Percentiles rank a stretch among this genome's conserved stretches.
phyloP scores from a whole-genome alignment of 2,888 invertebrate genomes.

The Meteorus colon region DNA sequence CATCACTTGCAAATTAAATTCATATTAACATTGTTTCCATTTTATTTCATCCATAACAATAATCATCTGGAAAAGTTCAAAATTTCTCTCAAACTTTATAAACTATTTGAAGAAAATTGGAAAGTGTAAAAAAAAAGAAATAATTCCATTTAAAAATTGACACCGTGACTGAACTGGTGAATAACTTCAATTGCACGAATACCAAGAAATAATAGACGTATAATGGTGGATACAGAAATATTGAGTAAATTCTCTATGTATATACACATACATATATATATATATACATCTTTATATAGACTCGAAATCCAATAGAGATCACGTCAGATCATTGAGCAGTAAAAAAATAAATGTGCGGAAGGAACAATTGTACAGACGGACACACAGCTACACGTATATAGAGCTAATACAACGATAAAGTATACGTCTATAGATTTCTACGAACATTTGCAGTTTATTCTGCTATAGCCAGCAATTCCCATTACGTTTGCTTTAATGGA shows the following conservation, averaged over 20 bases:
- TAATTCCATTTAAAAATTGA: background rate
- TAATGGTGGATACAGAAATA: background rate
- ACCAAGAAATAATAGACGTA: background rate
- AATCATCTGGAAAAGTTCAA: too few species aligned
- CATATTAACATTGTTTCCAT: too few species aligned
- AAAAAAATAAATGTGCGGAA: slow-evolving; percentile 13
- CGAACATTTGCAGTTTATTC: slow-evolving; percentile 34
- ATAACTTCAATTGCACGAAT: background rate
- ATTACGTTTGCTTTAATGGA: slow-evolving; percentile 36
- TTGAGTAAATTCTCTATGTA: background rate
- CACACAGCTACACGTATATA: slow-evolving; percentile 12
- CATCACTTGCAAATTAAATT: too few species aligned
- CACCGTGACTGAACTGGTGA: background rate
- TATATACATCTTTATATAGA: background rate
- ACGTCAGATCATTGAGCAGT: slow-evolving; percentile 27
- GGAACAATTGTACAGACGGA: slow-evolving; percentile 2
- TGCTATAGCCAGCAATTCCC: slow-evolving; percentile 29
- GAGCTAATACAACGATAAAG: background rate
- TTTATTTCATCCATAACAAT: too few species aligned
- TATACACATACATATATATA: background rate
- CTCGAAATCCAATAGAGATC: slow-evolving; percentile 32
- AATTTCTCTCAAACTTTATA: too few species aligned
- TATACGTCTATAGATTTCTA: background rate
- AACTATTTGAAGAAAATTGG: too few species aligned
- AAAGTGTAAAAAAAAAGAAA: background rate